Conservation (phyloP, 2,797 vertebrate species). For the Carcharodon carcharias region DNA sequence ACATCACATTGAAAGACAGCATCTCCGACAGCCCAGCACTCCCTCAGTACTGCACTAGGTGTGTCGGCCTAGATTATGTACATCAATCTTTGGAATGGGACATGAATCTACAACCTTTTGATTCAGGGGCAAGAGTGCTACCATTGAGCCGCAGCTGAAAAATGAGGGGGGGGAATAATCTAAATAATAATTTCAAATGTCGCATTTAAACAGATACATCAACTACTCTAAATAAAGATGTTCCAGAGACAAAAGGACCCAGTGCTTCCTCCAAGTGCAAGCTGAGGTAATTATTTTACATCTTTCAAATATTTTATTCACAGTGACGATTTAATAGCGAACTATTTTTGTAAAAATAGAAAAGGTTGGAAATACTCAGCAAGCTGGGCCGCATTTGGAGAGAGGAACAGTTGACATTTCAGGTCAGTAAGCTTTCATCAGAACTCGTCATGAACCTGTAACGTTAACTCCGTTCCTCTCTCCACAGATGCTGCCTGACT, state of each 20-base stretch:
- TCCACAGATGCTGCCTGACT: background rate
- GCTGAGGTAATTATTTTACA: background rate
- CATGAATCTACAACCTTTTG: background rate
- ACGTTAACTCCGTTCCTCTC: background rate
- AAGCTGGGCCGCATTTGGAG: too few relatives aligned
- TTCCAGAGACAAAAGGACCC: background rate
- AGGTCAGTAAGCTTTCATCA: too few relatives aligned
- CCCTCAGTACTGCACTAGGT: background rate
- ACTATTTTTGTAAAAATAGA: background rate
- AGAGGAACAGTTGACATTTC: background rate
- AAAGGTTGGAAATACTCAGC: too few relatives aligned
- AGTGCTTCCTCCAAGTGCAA: background rate
- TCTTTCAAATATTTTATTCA: background rate
- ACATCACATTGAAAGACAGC: background rate
- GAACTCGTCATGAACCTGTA: too few relatives aligned
- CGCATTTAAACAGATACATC: slow-evolving; percentile 10
- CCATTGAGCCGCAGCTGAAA: background rate
- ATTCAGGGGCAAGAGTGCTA: background rate
- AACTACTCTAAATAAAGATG: background rate
- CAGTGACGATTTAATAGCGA: background rate
- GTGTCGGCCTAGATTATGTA: too few relatives aligned
- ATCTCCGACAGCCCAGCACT: background rate
- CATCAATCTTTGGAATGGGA: too few relatives aligned
- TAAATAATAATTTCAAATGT: background rate
- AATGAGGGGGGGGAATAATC: too few relatives aligned